phyloP scores from a whole-genome alignment of 2,113 vertebrate genomes.

The Henicopernis longicauda region DNA sequence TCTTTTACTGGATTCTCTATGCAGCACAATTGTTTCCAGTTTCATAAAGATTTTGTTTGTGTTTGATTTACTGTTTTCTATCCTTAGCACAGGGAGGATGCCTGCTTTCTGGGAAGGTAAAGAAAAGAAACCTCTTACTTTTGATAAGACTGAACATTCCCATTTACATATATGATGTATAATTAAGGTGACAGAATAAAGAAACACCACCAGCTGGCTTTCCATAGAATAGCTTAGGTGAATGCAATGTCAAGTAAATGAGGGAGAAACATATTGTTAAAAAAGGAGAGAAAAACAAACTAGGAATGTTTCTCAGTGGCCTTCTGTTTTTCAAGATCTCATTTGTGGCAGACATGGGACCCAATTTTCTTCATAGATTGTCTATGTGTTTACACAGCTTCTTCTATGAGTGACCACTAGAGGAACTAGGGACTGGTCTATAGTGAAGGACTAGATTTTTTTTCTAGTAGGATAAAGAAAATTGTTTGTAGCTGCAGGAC shows the following conservation, averaged over 20 bases:
- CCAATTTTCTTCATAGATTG: background rate
- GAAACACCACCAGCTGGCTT: background rate
- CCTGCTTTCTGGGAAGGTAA: background rate
- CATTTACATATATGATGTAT: background rate
- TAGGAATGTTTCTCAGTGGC: background rate
- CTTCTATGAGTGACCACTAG: background rate
- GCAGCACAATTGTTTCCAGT: background rate
- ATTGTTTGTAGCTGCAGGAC: background rate
- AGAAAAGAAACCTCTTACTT: background rate
- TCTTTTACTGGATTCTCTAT: background rate
- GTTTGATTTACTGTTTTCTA: background rate
- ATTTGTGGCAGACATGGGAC: background rate
- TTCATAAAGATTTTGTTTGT: background rate
- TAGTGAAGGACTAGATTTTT: background rate
- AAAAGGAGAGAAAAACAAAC: background rate
- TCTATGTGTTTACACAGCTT: background rate
- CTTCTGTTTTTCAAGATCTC: background rate
- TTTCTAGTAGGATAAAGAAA: background rate
- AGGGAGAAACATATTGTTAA: background rate
- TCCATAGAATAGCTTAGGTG: background rate
- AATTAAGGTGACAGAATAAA: background rate
- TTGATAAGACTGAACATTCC: background rate
- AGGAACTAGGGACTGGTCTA: background rate
- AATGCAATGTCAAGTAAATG: background rate
- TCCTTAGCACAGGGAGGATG: background rate